Evolutionary conservation across 2,113 vertebrate species (phyloP), one percentile per base, ranked within the genome.

Genomic region (Petaurus breviceps): DNA sequence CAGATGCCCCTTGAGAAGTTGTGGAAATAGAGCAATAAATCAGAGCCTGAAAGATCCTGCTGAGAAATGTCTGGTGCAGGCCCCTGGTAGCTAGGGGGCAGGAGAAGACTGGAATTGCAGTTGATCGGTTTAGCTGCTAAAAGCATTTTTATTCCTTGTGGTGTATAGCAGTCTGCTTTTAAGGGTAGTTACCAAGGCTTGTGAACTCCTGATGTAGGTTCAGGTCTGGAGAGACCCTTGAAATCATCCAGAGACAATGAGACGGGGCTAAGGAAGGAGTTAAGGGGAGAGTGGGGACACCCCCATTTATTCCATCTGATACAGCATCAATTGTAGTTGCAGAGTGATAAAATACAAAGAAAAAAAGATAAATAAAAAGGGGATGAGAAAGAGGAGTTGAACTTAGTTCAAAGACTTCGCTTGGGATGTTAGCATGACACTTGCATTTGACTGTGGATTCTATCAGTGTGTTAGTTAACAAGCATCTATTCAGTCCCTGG

Each of bases 111-210:
- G 89, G 90, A 94, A 91, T 93, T 53, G 46, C 51, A 53, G 54
- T 96, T 93, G 89, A 94, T 91, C 43, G 93, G 14, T 53, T 95
- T 37, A 92, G 54, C 95, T 94, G 68, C 92, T 84, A 77, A 68
- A 77, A 89, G 92, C 61, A 23, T 91, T 95, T 91, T 93, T 94
- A 52, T 68, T 93, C 94, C 92, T 97, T 9, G 43, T 95, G 23
- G 77, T 95, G n/a, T 55, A 94, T 25, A 91, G 55, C 57, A 51
- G 31, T 91, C 95, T 95, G 61, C 26, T 61, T 61, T 26, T 12
- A 61, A 61, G 31, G 57, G 26, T 28, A 26, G 8, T 31, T 61
- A 28, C 57, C 57, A 31, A 61, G 8, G 26, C 57, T 61, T 28
- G 57, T 31, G 26, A 12, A n/a, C 10, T 31, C 28, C 57, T 31